Base-by-base conservation (phyloP, 2,888 invertebrate genomes). In the Tethea ocularis region DNA sequence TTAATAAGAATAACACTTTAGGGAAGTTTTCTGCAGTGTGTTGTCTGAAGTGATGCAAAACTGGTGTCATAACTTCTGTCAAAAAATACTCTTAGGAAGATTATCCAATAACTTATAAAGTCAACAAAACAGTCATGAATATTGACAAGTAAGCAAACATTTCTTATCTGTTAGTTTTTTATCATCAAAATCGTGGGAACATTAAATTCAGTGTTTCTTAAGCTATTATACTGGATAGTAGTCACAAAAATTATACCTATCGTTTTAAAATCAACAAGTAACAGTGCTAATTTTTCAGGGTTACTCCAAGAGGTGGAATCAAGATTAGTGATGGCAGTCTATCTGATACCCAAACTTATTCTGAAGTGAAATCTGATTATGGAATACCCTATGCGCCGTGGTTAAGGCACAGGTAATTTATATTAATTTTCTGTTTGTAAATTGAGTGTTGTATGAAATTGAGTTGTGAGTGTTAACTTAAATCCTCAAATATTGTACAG, bases 351-450 rank as follows among this genome's bases (percentile, higher is more conserved):
- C 97, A 97, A 84, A 96, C 96, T 10, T 95, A 95, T 82, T 95
- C 95, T 0, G 95, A 95, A 82, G 95, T 95, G 15, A 95, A 95
- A 71, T 96, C 97, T 46, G 97, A 96, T 78, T 97, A 96, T 80
- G 96, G 96, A 57, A 96, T 97, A 77, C 96, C 96, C 0, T 97
- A 97, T 81, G 96, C 96, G 22, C 96, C 97, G 66, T 97, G 97
- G 97, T 93, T 97, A 77, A 95, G 97, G 83, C 97, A 97, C 88
- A 97, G 97, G 94, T 95, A 89, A 78, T 61, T 73, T 71, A 59
- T 60, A 22, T 15, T 58, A 26, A 60, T n/a, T 54, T 41, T 46
- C 29, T 55, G 56, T 52, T 52, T 22, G 41, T 57, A 15, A n/a
- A 15, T 65, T 69, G 73, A 71, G 67, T 75, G 68, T 64, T 68